Evolutionary conservation across 2,113 vertebrate species (phyloP), one percentile per base, ranked within the genome.

Genomic region (Saccopteryx bilineata): DNA sequence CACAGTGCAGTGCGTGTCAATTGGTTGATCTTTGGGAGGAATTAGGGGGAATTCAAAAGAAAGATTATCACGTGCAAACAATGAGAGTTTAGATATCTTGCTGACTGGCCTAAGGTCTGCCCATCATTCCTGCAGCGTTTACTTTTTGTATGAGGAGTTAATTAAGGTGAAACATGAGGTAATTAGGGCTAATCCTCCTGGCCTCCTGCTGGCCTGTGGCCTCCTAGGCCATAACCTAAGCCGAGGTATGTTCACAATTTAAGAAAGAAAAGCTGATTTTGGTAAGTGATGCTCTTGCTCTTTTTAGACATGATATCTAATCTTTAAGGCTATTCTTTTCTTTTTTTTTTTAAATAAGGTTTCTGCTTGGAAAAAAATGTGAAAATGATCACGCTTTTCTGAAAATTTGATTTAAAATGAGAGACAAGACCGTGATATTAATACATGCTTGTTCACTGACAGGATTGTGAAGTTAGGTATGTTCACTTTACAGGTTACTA

Each of bases 81-180:
- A 98, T 98, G 97, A 93, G 11, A 52, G 94, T 93, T 98, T 98
- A 98, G 97, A 97, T 98, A 97, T 95, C 97, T 97, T 98, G 95
- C 97, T 96, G 96, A 97, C 92, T 97, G 97, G 98, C 98, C 98
- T 98, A 95, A 96, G 94, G 98, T 98, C 98, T 98, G 18, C 1
- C 92, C 83, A 97, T 98, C 96, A 97, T 98, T 98, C 98, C 98
- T 98, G 96, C 90, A n/a, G 98, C 86, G 91, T 98, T 98, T 98
- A 98, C 98, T 98, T 98, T 98, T 98, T 98, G 98, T 98, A 98
- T 98, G 97, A 98, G 89, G 98, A 98, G 98, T 98, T 98, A 99
- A 99, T 99, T 98, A 98, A 98, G 98, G 98, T 98, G 98, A 99
- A 99, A 98, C 98, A 98, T 98, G 98, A 98, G 98, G 96, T 98